phyloP scores from a whole-genome alignment of 2,113 vertebrate genomes.

The Pycnonotus jocosus region DNA sequence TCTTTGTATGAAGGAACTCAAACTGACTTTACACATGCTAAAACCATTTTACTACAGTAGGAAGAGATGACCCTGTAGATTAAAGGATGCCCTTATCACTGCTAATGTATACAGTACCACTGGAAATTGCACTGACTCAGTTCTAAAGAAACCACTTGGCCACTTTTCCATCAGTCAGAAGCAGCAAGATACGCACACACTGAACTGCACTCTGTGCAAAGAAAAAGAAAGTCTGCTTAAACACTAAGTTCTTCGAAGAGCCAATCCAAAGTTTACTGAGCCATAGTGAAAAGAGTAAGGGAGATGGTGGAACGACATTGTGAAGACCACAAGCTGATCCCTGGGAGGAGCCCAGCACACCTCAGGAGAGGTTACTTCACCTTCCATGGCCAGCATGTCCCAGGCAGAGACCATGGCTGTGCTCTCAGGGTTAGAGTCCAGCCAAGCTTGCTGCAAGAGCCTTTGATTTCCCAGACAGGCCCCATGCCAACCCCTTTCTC shows the following conservation, averaged over 20 bases:
- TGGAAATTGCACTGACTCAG: neutral
- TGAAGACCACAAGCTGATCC: neutral
- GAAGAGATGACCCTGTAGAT: constrained; percentile 61
- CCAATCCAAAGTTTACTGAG: neutral
- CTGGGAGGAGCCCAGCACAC: neutral
- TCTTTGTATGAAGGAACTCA: constrained; percentile 16
- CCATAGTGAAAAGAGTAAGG: neutral
- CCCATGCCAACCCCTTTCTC: neutral
- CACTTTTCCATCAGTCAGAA: neutral
- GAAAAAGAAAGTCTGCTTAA: neutral
- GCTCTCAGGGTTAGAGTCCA: fast-evolving
- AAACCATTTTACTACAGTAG: constrained; percentile 60
- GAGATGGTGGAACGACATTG: neutral
- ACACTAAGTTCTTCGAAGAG: neutral
- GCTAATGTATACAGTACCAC: constrained; percentile 54
- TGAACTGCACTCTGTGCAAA: neutral
- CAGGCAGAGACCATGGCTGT: fast-evolving
- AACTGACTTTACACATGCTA: constrained; percentile 3
- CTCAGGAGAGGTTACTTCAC: neutral
- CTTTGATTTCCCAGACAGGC: neutral
- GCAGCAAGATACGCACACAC: neutral
- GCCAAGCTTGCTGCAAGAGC: neutral
- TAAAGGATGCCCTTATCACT: constrained; percentile 47
- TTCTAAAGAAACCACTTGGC: neutral
- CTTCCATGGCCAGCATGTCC: fast-evolving